These are phyloP conservation scores for Amblyteles armatorius DNA, from an alignment of 2,888 invertebrate species.

Conservation along the genomic window DNA sequence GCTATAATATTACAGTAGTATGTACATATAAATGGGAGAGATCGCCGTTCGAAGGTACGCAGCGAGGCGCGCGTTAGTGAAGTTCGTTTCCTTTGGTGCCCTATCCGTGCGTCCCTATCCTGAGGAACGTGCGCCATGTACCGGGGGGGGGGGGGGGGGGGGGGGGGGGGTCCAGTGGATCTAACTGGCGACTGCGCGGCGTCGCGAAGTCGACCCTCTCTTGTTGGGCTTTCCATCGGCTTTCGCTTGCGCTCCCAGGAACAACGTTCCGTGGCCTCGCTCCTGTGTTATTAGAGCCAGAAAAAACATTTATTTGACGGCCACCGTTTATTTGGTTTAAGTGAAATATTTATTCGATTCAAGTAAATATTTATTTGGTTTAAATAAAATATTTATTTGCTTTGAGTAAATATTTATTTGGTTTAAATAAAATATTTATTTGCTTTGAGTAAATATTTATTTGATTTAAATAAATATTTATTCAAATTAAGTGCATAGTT, in stretches of 20 bases:
- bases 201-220: slow-evolving; percentile 49
- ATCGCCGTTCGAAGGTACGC: slow-evolving; percentile 4
- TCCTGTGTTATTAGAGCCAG: neutral
- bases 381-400: too few relatives aligned
- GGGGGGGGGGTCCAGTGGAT: slow-evolving; percentile 14
- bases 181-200: slow-evolving; percentile 30
- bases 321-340: too few relatives aligned
- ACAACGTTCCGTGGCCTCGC: slow-evolving; percentile 1
- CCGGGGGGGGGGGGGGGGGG: slow-evolving; percentile 46
- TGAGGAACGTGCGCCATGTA: slow-evolving; percentile 62
- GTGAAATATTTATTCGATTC: too few relatives aligned
- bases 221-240: slow-evolving; percentile 5
- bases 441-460: too few relatives aligned
- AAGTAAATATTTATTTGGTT: too few relatives aligned
- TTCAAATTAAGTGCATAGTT: too few relatives aligned
- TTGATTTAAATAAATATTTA: too few relatives aligned
- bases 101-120: slow-evolving; percentile 41
- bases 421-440: too few relatives aligned
- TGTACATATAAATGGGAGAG: slow-evolving; percentile 13
- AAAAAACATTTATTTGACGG: too few relatives aligned
- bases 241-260: slow-evolving; percentile 23
- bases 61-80: slow-evolving; percentile 63
- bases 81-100: slow-evolving; percentile 70
- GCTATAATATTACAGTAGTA: slow-evolving; percentile 30
- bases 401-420: too few relatives aligned